These are phyloP conservation scores for Daboia siamensis DNA, from an alignment of 2,113 vertebrate species.

Conservation along the genomic window DNA sequence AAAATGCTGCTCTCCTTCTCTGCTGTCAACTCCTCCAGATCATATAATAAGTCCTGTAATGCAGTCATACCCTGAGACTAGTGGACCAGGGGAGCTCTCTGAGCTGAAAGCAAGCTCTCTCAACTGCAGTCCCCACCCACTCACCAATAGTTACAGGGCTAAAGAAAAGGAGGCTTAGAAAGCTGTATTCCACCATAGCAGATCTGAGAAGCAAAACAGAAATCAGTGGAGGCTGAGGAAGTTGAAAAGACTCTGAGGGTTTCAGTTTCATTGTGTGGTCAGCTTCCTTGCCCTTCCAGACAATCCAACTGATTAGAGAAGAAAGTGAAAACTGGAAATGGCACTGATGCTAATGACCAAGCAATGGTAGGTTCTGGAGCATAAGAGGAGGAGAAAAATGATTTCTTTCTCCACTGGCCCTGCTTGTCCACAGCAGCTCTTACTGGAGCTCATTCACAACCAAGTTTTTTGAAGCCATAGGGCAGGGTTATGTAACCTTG, in stretches of 20 bases:
- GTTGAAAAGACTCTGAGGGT: not conserved
- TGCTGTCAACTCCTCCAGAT: not conserved
- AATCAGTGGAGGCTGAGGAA: not conserved
- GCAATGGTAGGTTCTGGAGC: not conserved
- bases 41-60: not conserved
- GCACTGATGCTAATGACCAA: not conserved
- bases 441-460: not conserved
- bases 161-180: not conserved
- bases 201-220: not conserved
- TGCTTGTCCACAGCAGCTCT: not conserved
- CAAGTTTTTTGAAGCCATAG: not conserved
- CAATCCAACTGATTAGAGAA: not conserved
- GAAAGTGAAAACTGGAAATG: not conserved
- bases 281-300: not conserved
- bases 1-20: not conserved
- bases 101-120: not conserved
- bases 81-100: not conserved
- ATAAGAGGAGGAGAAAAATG: not conserved
- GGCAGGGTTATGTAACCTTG: too few species aligned
- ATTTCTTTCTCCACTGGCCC: not conserved
- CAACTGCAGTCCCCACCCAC: not conserved
- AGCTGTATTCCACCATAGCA: not conserved
- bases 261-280: not conserved
- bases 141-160: not conserved
- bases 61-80: not conserved